phyloP scores from a whole-genome alignment of 2,113 vertebrate species.

The Urocitellus parryii region DNA sequence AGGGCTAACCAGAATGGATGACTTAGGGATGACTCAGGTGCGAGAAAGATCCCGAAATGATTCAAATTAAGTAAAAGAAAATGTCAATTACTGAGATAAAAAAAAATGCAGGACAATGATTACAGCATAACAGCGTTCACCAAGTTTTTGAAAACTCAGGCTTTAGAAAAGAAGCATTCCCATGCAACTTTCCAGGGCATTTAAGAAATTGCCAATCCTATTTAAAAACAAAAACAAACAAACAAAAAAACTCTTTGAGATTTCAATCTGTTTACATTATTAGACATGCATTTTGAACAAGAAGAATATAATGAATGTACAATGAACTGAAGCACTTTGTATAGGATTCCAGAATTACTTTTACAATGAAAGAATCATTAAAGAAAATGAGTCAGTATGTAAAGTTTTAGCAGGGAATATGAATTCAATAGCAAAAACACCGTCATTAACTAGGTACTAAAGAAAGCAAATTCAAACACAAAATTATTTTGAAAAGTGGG shows the following conservation, averaged over 20 bases:
- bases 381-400: background rate
- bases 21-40: background rate
- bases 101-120: background rate
- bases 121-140: background rate
- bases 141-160: background rate
- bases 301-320: background rate
- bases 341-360: background rate
- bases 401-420: background rate
- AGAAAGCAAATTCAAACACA: background rate
- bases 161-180: background rate
- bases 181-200: conserved; percentile 17
- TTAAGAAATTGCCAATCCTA: background rate
- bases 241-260: background rate
- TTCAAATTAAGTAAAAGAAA: background rate
- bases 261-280: background rate
- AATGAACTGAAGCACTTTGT: background rate
- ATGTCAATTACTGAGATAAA: background rate
- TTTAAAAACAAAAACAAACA: background rate
- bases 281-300: background rate
- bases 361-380: background rate
- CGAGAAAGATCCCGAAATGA: background rate
- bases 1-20: background rate
- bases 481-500: background rate
- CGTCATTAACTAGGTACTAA: too few relatives aligned
- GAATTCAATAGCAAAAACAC: background rate